Evolutionary conservation across 2,797 vertebrate species (phyloP).

Genomic region (Schizopygopsis malacanthus): DNA sequence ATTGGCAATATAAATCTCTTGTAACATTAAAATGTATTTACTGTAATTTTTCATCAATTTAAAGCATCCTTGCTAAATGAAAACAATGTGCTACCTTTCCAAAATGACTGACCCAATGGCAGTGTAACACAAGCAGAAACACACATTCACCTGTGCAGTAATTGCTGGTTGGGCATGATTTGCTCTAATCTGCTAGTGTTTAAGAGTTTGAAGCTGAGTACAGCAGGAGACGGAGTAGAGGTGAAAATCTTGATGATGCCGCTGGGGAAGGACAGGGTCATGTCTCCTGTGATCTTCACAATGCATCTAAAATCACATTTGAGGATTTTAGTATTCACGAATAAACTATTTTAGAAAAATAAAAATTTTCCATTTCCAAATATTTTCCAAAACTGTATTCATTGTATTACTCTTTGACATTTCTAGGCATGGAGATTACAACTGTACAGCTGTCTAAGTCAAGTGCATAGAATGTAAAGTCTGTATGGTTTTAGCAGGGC

Average conservation of each 20-base stretch:
- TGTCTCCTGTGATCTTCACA: conserved; percentile 97
- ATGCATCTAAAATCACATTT: conserved; percentile 85
- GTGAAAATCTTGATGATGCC: conserved; percentile 98
- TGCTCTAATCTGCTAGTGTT: conserved; percentile 93
- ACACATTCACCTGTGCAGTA: conserved; percentile 85
- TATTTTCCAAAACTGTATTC: background rate
- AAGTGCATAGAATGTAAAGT: background rate
- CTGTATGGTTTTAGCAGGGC: conserved; percentile 18
- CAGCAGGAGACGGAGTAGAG: conserved; percentile 89
- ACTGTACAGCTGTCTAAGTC: background rate
- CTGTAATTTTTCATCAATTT: background rate
- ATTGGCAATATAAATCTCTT: background rate
- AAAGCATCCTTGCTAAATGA: background rate
- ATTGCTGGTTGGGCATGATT: conserved; percentile 94
- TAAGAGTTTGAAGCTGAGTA: conserved; percentile 92
- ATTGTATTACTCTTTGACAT: background rate
- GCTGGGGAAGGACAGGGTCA: conserved; percentile 96
- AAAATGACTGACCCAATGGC: background rate
- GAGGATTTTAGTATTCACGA: background rate
- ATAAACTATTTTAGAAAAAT: background rate
- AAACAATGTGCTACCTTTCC: background rate
- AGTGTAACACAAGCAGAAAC: background rate
- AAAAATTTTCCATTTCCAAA: background rate
- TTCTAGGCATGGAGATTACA: background rate
- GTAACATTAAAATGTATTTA: background rate